Conservation (phyloP, 37 sponge, comb jelly and placozoan genomes). For the Geodia barretti region DNA sequence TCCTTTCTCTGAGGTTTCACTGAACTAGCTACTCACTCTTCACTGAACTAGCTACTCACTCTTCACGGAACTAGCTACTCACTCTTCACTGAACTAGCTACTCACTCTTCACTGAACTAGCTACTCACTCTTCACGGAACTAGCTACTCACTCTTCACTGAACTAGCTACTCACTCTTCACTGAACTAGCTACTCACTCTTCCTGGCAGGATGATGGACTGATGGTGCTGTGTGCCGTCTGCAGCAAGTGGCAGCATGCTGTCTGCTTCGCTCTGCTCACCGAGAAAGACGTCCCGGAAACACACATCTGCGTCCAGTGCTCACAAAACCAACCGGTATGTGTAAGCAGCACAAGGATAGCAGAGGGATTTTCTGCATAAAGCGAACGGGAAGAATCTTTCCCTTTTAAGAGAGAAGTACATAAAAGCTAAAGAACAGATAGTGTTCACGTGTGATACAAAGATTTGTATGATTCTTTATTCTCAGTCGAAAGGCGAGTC, state of each 20-base stretch:
- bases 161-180: background rate
- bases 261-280: constrained; percentile 70
- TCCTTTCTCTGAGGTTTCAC: too few species aligned
- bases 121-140: too few species aligned
- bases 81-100: too few species aligned
- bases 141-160: too few species aligned
- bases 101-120: too few species aligned
- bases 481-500: background rate
- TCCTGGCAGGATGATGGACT: constrained; percentile 74
- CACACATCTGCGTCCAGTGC: constrained; percentile 82
- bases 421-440: too few species aligned
- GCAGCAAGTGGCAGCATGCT: constrained; percentile 80
- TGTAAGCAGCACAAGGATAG: background rate
- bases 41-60: too few species aligned
- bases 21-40: too few species aligned
- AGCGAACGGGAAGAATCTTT: background rate
- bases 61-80: too few species aligned
- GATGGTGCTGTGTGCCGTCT: constrained; percentile 81
- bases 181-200: background rate
- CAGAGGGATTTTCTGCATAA: background rate
- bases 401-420: background rate
- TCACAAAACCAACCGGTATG: background rate
- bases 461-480: background rate
- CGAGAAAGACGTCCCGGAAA: constrained; percentile 56
- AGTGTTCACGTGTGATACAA: background rate